A percentile compares a stretch with the other conserved stretches of the same genome.
Evolutionary conservation across 2,888 invertebrate genomes (phyloP).

Genomic region (Platerodrilus igneus): DNA sequence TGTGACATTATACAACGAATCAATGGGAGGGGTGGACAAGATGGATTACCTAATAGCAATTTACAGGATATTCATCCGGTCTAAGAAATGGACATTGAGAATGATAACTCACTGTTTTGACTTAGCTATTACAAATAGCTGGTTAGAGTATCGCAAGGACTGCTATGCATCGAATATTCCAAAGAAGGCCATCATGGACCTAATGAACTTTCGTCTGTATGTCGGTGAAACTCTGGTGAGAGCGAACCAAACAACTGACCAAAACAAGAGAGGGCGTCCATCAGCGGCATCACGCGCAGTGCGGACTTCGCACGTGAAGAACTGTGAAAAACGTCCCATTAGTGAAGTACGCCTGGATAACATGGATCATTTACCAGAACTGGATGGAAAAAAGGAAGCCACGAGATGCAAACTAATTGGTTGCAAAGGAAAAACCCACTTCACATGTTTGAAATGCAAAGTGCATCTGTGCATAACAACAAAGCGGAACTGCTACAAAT

Average conservation of each 20-base stretch:
- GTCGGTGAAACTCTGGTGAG: conserved; percentile 6
- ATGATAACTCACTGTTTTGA: conserved; percentile 12
- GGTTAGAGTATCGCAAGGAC: conserved; percentile 7
- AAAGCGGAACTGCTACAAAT: conserved; percentile 1
- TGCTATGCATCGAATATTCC: background rate
- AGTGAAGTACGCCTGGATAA: conserved; percentile 5
- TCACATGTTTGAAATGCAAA: conserved; percentile 4
- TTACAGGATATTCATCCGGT: conserved; percentile 10
- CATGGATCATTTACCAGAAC: conserved; percentile 6
- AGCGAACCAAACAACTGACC: background rate
- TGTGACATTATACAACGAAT: conserved; percentile 5
- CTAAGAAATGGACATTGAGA: conserved; percentile 12
- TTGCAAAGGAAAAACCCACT: conserved; percentile 5
- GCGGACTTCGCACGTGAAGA: background rate
- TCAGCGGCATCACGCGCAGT: background rate
- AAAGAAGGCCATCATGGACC: conserved; percentile 7
- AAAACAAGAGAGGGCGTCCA: conserved; percentile 7
- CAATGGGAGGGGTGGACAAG: conserved; percentile 12
- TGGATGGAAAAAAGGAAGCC: conserved; percentile 1
- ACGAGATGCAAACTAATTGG: conserved; percentile 3
- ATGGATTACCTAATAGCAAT: conserved; percentile 10
- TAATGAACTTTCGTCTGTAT: conserved; percentile 7
- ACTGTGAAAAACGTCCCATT: too few relatives aligned
- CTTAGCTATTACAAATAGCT: conserved; percentile 4
- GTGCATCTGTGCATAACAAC: conserved; percentile 3